These are phyloP conservation scores for Sterna hirundo DNA, from an alignment of 2,113 vertebrate species.

Conservation along the genomic window DNA sequence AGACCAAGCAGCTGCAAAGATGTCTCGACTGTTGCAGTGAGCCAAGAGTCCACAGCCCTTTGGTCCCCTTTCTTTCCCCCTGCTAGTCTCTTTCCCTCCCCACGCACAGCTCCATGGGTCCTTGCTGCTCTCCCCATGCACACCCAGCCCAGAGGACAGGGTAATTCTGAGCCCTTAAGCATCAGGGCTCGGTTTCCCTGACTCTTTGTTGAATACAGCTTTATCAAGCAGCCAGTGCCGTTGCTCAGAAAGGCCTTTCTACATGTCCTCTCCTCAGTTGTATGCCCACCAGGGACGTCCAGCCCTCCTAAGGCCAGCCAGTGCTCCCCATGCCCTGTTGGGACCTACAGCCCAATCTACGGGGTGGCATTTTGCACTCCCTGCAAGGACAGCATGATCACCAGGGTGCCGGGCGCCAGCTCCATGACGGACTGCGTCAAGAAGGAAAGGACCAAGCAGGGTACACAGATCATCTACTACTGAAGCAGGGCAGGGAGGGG, in stretches of 20 bases:
- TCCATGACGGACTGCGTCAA: neutral
- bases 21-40: slow-evolving; percentile 17
- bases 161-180: neutral
- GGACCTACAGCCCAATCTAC: neutral
- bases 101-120: neutral
- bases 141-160: neutral
- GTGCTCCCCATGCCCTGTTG: neutral
- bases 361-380: neutral
- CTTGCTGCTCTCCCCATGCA: neutral
- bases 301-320: neutral
- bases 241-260: neutral
- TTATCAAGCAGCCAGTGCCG: neutral
- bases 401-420: rapidly evolving
- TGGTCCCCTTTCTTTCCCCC: neutral
- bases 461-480: neutral
- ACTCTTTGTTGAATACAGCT: neutral
- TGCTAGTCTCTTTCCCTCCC: neutral
- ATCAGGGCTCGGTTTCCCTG: neutral
- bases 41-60: neutral
- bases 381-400: neutral
- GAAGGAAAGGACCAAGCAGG: neutral
- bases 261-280: neutral
- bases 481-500: neutral
- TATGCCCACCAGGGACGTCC: neutral
- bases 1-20: neutral